Evolutionary conservation across 2,113 vertebrate species (phyloP), one percentile per base, ranked within the genome.

Genomic region (Candoia aspera): DNA sequence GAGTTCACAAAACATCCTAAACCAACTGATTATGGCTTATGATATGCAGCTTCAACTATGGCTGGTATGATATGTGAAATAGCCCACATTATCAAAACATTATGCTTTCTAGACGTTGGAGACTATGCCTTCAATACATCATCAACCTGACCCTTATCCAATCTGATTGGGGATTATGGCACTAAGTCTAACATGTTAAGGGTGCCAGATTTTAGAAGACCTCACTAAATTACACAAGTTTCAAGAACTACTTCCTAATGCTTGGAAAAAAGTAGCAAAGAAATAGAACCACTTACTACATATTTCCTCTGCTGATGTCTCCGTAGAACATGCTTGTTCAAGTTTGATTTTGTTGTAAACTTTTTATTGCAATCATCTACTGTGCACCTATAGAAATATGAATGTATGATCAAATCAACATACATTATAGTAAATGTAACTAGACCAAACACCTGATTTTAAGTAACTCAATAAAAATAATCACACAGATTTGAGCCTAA

Each of bases 291-390:
- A 97, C 97, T 96, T 95, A 99, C 99, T 91, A 96, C 87, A 94
- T 98, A 99, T 0, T 55, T 95, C 73, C 95, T 98, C 24, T 97
- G 95, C 87, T 97, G 94, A 94, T 99, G 99, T 91, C 97, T 98
- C 42, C 98, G 97, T 90, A 97, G 97, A 91, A 97, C 21, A 73
- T 99, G 99, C 87, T 98, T 99, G 96, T 97, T 99, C 96, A 99
- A 94, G 95, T 98, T 98, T 84, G 97, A 90, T 15, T 97, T 97
- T 37, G 98, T 98, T 90, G 96, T 96, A 93, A 99, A 99, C 84
- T 95, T 98, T 92, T 98, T 91, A 6, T 95, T 90, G 95, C 99
- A 99, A 1, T 97, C 98, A 15, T 97, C 97, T 91, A 93, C 92
- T 83, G 90, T 86, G 97, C 99, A 99, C 91, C 99, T 99, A 95